Evolutionary conservation across 2,113 vertebrate species (phyloP), one percentile per base, ranked within the genome.

Genomic region (Nansenia antarctica): DNA sequence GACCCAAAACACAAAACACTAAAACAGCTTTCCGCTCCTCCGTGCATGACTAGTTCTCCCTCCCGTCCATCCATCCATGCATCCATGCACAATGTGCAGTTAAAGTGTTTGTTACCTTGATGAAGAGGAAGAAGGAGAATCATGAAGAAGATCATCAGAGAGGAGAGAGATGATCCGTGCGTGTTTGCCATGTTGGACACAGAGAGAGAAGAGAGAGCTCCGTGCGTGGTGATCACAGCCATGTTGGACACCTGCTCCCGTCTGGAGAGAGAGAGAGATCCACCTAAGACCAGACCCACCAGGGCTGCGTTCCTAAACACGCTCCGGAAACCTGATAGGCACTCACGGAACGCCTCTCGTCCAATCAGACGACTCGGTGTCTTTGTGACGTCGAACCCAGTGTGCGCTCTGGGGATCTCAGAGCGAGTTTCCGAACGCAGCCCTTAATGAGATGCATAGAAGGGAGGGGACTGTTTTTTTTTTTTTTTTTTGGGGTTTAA

Each of bases 231-330:
- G 93, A 91, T 93, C 93, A n/a, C n/a, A n/a, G 94, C 95, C 95
- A 97, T 97, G 93, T 94, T 94, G 93, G 93, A 95, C 95, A 96
- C 95, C 95, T 96, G 95, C 94, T 94, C 92, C 90, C 91, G 92
- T 93, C 94, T 95, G 94, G 89, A 68, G 84, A 89, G 85, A 81
- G 79, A 76, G 53, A 83, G 89, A 82, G 82, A 82, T 74, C 72
- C 71, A 2, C 60, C 15, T n/a, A n/a, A n/a, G n/a, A n/a, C n/a
- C n/a, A n/a, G n/a, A n/a, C n/a, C n/a, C n/a, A n/a, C n/a, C n/a
- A n/a, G n/a, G n/a, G n/a, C n/a, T n/a, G n/a, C n/a, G n/a, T n/a
- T n/a, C n/a, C n/a, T n/a, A n/a, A n/a, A n/a, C n/a, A n/a, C n/a
- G n/a, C n/a, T n/a, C n/a, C n/a, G n/a, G n/a, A n/a, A n/a, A n/a